Conservation (phyloP, 1,140 invertebrate genomes). For the Phymastichus coffea region DNA sequence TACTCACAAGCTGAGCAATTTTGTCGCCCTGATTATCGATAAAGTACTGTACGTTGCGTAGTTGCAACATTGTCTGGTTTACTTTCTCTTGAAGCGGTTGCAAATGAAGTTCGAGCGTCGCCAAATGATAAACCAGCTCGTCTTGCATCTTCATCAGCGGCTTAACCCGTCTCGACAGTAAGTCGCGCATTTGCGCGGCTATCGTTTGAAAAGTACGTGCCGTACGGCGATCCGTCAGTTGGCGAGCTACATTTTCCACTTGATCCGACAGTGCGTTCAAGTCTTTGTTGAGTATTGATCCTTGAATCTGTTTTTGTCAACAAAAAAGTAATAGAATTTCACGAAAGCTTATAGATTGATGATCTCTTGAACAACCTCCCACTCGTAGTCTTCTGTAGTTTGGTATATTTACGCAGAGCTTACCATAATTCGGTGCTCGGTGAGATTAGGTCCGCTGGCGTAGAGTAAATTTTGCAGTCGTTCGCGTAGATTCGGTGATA, state of each 20-base stretch:
- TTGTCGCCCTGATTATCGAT: conserved; percentile 71
- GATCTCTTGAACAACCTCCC: no score
- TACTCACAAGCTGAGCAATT: conserved; percentile 65
- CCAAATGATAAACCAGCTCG: conserved; percentile 72
- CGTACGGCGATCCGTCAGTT: conserved; percentile 67
- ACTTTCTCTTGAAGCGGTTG: conserved; percentile 67
- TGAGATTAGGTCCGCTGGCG: conserved; percentile 67
- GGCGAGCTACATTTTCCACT: conserved; percentile 69
- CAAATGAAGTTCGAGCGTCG: conserved; percentile 70
- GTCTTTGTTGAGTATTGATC: conserved; percentile 71
- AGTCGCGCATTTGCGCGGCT: conserved; percentile 62
- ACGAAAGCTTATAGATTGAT: no score
- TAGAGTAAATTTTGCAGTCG: conserved; percentile 66
- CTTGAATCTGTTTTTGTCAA: conserved; percentile 49
- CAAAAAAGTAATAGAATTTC: no score
- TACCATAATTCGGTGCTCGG: conserved; percentile 61
- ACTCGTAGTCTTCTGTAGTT: conserved; percentile 1
- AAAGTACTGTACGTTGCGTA: conserved; percentile 74
- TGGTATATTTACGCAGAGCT: no score
- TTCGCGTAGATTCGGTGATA: conserved; percentile 61
- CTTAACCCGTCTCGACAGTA: conserved; percentile 65
- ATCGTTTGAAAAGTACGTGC: conserved; percentile 67
- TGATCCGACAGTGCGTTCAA: conserved; percentile 72
- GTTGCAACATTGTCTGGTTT: conserved; percentile 71
- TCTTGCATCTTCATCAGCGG: conserved; percentile 69